phyloP scores from a whole-genome alignment of 1,140 invertebrate species.

The Diorhabda elongata region DNA sequence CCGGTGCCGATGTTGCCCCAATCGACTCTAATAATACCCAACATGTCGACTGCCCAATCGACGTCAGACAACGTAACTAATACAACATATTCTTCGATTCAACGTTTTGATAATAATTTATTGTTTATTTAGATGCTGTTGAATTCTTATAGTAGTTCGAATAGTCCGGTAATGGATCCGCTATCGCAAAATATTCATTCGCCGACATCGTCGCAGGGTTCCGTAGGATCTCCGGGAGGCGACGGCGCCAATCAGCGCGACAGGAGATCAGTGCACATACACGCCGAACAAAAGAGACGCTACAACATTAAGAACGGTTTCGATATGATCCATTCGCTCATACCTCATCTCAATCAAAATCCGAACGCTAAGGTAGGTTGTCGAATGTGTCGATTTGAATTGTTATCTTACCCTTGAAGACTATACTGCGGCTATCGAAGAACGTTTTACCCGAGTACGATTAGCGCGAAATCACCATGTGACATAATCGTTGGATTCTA shows the following conservation, averaged over 20 bases:
- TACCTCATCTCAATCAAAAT: conserved; percentile 87
- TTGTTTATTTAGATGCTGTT: conserved; percentile 36
- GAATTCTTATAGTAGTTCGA: conserved; percentile 35
- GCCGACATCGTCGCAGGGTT: conserved; percentile 45
- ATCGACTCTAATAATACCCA: conserved; percentile 47
- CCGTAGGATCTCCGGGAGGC: conserved; percentile 49
- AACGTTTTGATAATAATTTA: not conserved
- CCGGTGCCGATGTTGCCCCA: conserved; percentile 36
- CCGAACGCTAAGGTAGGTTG: conserved; percentile 78
- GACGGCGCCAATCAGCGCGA: conserved; percentile 52
- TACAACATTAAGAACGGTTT: conserved; percentile 98
- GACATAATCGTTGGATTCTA: too few relatives aligned
- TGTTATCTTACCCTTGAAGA: not conserved
- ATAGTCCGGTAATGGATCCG: conserved; percentile 38
- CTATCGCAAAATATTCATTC: conserved; percentile 38
- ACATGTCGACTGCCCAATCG: conserved; percentile 40
- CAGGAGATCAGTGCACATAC: conserved; percentile 82
- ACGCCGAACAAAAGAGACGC: conserved; percentile 95
- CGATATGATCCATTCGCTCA: conserved; percentile 88
- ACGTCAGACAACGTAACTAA: conserved; percentile 38
- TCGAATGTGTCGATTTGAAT: too few relatives aligned
- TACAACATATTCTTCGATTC: not conserved
- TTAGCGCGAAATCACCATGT: too few relatives aligned
- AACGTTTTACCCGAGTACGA: too few relatives aligned
- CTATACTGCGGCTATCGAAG: too few relatives aligned